Base-by-base conservation (phyloP, 2,888 invertebrate genomes). In the Ethmia dodecea region DNA sequence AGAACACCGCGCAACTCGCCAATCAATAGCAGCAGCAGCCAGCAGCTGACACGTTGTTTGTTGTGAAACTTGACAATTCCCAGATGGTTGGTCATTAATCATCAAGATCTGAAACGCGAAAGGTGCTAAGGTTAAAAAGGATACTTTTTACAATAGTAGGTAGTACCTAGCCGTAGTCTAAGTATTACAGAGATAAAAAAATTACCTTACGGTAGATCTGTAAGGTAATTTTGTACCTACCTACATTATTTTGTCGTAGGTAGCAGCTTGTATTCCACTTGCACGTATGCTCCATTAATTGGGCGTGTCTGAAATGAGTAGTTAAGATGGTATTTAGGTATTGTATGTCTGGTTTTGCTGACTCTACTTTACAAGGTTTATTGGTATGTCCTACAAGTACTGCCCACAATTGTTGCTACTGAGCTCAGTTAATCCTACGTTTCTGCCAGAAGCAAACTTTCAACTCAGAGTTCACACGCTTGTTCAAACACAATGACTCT, bases 401-500 rank as follows among this genome's bases (percentile, higher is more conserved):
- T n/a, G n/a, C n/a, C n/a, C n/a, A n/a, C n/a, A n/a, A n/a, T n/a
- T n/a, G n/a, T 26, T 11, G 11, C 26, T 2, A 10, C 11, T 2
- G 6, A 12, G 5, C 26, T 26, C 26, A 26, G 13, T 28, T 10
- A 28, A 5, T 28, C 8, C 22, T n/a, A 27, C 25, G 20, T 28
- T 35, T 15, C 59, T 49, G 65, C 71, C 70, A 70, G 68, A 72
- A 67, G 71, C 73, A 78, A 72, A 75, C 84, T 84, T 84, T 84
- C 84, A 76, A 80, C 67, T 71, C 50, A 46, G 46, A 38, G 62
- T 78, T 84, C 84, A 72, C 84, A 84, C 76, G 83, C 76, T 77
- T 79, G 80, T 76, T 74, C 68, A 54, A 61, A 71, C 56, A 81
- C 83, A 84, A 83, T 81, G 73, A 75, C 71, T 72, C 76, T 81